Percentiles rank a stretch among this genome's conserved stretches.
Evolutionary conservation across 2,888 invertebrate genomes (phyloP).

Genomic region (Lamproptera curius): DNA sequence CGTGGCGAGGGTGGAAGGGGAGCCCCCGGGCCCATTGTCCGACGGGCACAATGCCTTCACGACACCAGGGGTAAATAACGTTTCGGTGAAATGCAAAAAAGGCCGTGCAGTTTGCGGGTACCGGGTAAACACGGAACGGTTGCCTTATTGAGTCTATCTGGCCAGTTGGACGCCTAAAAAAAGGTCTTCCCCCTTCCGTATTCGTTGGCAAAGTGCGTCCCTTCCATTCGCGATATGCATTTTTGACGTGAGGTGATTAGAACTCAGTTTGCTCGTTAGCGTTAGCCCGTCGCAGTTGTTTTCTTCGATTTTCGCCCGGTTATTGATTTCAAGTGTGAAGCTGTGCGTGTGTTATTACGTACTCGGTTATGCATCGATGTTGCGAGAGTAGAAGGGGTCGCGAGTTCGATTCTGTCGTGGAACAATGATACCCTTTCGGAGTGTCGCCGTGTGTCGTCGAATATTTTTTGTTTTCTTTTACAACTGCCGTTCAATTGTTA

Average conservation of each 20-base stretch:
- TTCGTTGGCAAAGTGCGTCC: slow-evolving; percentile 57
- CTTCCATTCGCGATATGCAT: slow-evolving; percentile 77
- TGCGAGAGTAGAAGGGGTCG: neutral
- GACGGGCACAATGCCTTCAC: slow-evolving; percentile 70
- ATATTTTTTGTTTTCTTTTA: too few species aligned
- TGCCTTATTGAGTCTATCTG: slow-evolving; percentile 76
- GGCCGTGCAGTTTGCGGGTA: slow-evolving; percentile 66
- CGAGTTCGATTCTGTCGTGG: neutral
- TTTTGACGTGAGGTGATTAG: slow-evolving; percentile 77
- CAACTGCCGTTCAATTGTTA: too few species aligned
- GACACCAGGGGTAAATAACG: slow-evolving; percentile 52
- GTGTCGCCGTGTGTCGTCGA: too few species aligned
- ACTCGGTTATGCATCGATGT: slow-evolving; percentile 12
- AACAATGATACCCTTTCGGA: neutral
- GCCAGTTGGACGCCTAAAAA: slow-evolving; percentile 71
- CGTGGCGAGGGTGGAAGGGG: slow-evolving; percentile 38
- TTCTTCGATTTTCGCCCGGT: slow-evolving; percentile 45
- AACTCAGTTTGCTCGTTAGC: slow-evolving; percentile 74
- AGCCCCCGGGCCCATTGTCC: slow-evolving; percentile 59
- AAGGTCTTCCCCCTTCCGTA: slow-evolving; percentile 67
- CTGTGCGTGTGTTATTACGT: slow-evolving; percentile 22
- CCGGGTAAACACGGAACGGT: slow-evolving; percentile 71
- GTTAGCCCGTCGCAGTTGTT: slow-evolving; percentile 43
- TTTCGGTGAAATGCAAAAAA: slow-evolving; percentile 64
- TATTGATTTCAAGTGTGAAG: slow-evolving; percentile 47